Evolutionary conservation across 2,797 vertebrate genomes (phyloP), one percentile per base, ranked within the genome.

Genomic region (Jordanella pulchra): DNA sequence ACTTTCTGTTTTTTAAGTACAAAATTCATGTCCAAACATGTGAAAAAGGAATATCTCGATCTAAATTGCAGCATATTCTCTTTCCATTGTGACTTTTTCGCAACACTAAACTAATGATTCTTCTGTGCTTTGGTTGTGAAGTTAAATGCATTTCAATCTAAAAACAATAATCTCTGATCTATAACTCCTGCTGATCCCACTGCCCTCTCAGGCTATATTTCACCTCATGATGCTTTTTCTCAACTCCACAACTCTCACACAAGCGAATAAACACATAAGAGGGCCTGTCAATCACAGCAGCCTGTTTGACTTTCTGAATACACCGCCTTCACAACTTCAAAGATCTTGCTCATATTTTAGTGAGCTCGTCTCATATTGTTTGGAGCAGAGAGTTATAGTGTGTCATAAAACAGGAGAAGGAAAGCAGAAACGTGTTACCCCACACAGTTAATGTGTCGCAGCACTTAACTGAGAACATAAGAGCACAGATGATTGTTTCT

Each of bases 381-480:
- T 90, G 84, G 86, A 85, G 71, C 25, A 74, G 69, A 75, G 81
- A 86, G 77, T 58, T 30, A 63, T 63, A 23, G 39, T 63, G 73
- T 75, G 69, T 65, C 73, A 61, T 80, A 79, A 83, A 86, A 79
- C 15, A 56, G 67, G 60, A 61, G 77, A 63, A 58, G 69, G 65
- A 71, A 85, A 74, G 63, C 72, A 70, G 72, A 82, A 74, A 73
- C 67, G 74, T 64, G 69, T 83, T 68, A 56, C 61, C 66, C 54
- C n/a, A 30, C 76, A 75, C 23, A 51, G 68, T 77, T 89, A 84
- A 87, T 89, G 83, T 85, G 71, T 77, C 83, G 51, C 84, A 80
- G 86, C 11, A 5, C 72, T 65, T 73, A n/a, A 66, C 25, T 2
- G 65, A 86, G 73, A 53, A 48, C 28, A 84, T 76, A n/a, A 85